Base-by-base conservation (phyloP, 2,113 vertebrate species). In the Phrynocephalus versicolor region DNA sequence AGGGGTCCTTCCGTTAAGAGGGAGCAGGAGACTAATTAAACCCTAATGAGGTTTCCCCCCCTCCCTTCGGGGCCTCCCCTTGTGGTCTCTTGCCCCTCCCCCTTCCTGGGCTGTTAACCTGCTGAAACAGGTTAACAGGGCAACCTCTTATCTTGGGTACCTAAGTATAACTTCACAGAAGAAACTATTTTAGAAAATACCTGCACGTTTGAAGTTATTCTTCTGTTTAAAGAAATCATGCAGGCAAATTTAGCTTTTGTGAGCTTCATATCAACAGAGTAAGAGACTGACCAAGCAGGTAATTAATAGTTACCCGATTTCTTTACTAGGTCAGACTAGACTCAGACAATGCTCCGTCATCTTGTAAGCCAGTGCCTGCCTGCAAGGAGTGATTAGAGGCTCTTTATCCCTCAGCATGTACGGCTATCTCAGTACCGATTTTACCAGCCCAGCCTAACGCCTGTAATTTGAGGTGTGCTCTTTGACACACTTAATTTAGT, bases 241-340 rank as follows among this genome's bases (percentile, higher is more conserved):
- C 16, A 37, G 33, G 33, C n/a, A 78, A 62, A 21, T 79, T 79
- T 37, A 62, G 58, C 33, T 19, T 55, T 21, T 16, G 3, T 21
- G 41, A 70, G 30, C 65, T 55, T 69, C 14, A 23, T 9, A 39
- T 19, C 3, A 21, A 41, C 3, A 57, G 15, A 79, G 23, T 7
- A n/a, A 71, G 21, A 71, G n/a, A 37, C 80, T 35, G 37, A 21
- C 30, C n/a, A 37, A 33, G 37, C 23, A 57, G 27, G 78, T 64
- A 65, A 80, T 64, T 80, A 45, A 81, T 69, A n/a, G 39, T 81
- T 67, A 67, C 79, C 79, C 45, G 41, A 69, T n/a, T 81, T 19
- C 64, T 67, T 69, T n/a, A 80, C 62, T 39, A 67, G 64, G 39
- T 67, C 79, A 51, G 15, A 9, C 33, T 16, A 69, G 79, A 51